phyloP scores from a whole-genome alignment of 2,888 invertebrate genomes.

The Hetaerina titia region DNA sequence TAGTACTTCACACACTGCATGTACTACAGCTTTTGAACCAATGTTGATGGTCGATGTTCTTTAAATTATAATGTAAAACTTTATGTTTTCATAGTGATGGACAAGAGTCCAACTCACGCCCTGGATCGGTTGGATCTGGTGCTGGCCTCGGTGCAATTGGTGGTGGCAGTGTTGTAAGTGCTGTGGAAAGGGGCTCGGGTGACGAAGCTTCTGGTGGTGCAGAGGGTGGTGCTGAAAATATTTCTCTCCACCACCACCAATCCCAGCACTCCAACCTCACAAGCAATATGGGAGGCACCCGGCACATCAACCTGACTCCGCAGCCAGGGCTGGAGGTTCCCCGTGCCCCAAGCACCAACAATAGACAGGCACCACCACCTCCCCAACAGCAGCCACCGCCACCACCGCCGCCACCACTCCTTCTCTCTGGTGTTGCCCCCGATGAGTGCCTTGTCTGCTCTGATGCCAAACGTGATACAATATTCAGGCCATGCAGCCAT shows the following conservation, averaged over 20 bases:
- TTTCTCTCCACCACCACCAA: conserved; percentile 38
- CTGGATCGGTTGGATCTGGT: conserved; percentile 55
- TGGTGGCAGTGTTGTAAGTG: conserved; percentile 34
- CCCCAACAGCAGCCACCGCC: conserved; percentile 55
- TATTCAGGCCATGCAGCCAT: conserved; percentile 95
- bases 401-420: conserved; percentile 42
- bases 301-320: conserved; percentile 33
- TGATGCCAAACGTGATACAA: conserved; percentile 93
- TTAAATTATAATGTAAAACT: neutral
- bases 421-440: conserved; percentile 74
- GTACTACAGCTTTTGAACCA: too few species aligned
- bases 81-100: neutral
- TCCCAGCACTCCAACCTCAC: neutral
- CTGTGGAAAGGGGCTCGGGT: conserved; percentile 20
- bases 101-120: conserved; percentile 51
- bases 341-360: conserved; percentile 1
- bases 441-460: conserved; percentile 98
- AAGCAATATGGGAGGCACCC: conserved; percentile 23
- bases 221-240: conserved; percentile 23
- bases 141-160: conserved; percentile 50
- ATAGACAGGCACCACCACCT: conserved; percentile 16
- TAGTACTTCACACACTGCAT: too few species aligned
- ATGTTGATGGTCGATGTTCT: neutral
- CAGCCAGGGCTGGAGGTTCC: conserved; percentile 40
- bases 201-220: conserved; percentile 51